Base-by-base conservation (phyloP, 2,797 vertebrate genomes). In the Sebastes glaucus region DNA sequence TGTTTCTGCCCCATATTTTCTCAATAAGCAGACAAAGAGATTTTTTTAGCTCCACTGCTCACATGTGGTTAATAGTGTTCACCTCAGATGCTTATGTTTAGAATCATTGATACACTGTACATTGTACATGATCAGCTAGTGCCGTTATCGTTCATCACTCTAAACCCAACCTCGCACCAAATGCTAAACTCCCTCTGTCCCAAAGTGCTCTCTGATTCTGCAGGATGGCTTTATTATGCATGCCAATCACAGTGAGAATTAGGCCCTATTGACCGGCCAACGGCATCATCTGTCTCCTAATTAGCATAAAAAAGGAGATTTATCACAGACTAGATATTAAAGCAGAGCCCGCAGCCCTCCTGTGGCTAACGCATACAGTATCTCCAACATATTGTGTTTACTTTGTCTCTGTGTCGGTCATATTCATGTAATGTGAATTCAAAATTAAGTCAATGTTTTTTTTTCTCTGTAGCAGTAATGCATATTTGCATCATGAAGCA, bases 161-260 rank as follows among this genome's bases (percentile, higher is more conserved):
- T 64, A 59, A 81, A 85, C 76, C 75, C 77, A 89, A 71, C 78
- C 82, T 68, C 77, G 88, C 64, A 66, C 79, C 73, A 86, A 86
- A 87, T 83, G 57, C 60, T 69, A 62, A 82, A 78, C 57, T 90
- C 87, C 71, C 77, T 87, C 64, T 61, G 55, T 91, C 87, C 81
- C 87, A 85, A 42, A 89, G 83, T 88, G 87, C 78, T 78, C 74
- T 88, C 81, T 80, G 86, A 85, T 85, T 91, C 76, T 80, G 82
- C 73, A 73, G 77, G 84, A 91, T 86, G 81, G 73, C 89, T 93
- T 89, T 89, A 93, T 93, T 94, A 88, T 87, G 83, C 77, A 89
- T 89, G 89, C 84, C 90, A 91, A 82, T 92, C 91, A 92, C 80
- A 84, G 69, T 56, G 80, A 86, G 76, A 92, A 84, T 88, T 91